Evolutionary conservation across 2,797 vertebrate species (phyloP).

Genomic region (Intellagama lesueurii): DNA sequence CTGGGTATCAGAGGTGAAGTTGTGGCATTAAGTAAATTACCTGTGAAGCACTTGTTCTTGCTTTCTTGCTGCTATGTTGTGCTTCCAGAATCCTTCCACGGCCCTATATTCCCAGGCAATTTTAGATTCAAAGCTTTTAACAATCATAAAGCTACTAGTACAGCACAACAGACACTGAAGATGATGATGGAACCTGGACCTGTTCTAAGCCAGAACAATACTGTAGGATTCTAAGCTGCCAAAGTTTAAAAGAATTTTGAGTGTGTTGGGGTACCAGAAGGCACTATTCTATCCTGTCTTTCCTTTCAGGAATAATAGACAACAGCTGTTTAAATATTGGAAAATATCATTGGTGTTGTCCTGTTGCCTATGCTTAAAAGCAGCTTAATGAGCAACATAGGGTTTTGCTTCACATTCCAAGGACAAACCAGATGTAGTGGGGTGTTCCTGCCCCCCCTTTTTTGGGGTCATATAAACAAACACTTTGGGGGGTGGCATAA

Average conservation of each 20-base stretch:
- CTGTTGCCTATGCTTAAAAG: neutral
- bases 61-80: neutral
- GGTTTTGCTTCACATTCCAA: neutral
- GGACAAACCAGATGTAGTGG: neutral
- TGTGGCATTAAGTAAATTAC: neutral
- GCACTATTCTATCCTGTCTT: neutral
- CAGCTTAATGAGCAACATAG: neutral
- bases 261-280: too few species aligned
- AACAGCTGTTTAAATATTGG: neutral
- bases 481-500: neutral
- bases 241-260: neutral
- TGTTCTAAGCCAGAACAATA: neutral
- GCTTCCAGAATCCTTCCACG: neutral
- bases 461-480: too few species aligned
- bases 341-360: neutral
- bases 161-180: neutral
- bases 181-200: neutral
- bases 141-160: neutral
- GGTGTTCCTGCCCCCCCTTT: neutral
- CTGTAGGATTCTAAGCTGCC: neutral
- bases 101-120: neutral
- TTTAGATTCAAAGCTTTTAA: neutral
- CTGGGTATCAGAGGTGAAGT: neutral
- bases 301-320: neutral
- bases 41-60: neutral